These are phyloP conservation scores for Clarias batrachus DNA, from an alignment of 2,113 vertebrate genomes.

Conservation along the genomic window DNA sequence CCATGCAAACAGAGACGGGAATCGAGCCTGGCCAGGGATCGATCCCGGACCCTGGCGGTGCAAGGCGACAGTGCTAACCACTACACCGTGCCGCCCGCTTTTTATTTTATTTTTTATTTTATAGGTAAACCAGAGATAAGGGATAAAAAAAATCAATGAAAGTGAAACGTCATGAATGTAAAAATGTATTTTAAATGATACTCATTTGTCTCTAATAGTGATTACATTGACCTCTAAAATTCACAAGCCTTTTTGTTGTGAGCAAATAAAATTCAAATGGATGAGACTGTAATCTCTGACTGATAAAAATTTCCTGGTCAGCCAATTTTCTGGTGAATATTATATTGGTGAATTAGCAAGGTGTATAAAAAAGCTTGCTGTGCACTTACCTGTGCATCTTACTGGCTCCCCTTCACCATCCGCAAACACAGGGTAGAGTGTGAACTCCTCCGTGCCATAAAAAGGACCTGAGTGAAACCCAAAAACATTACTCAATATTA, in stretches of 20 bases:
- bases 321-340: neutral
- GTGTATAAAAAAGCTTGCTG: neutral
- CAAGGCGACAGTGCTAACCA: too few species aligned
- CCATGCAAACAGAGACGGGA: too few species aligned
- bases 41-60: too few species aligned
- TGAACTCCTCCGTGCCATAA: conserved; percentile 83
- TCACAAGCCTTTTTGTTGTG: neutral
- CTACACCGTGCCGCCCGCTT: too few species aligned
- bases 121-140: neutral
- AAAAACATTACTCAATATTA: neutral
- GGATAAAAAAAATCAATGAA: neutral
- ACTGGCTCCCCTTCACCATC: conserved; percentile 81
- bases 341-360: neutral
- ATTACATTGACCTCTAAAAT: neutral
- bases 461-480: conserved; percentile 77
- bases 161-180: neutral
- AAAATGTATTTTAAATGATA: neutral
- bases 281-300: neutral
- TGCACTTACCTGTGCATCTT: conserved; percentile 74
- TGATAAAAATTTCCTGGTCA: neutral
- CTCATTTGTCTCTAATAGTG: neutral
- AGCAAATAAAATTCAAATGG: neutral
- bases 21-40: too few species aligned
- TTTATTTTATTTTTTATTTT: too few species aligned
- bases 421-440: conserved; percentile 83